Evolutionary conservation across 2,888 invertebrate species (phyloP).

Genomic region (Hirtodrosophila trivittata): DNA sequence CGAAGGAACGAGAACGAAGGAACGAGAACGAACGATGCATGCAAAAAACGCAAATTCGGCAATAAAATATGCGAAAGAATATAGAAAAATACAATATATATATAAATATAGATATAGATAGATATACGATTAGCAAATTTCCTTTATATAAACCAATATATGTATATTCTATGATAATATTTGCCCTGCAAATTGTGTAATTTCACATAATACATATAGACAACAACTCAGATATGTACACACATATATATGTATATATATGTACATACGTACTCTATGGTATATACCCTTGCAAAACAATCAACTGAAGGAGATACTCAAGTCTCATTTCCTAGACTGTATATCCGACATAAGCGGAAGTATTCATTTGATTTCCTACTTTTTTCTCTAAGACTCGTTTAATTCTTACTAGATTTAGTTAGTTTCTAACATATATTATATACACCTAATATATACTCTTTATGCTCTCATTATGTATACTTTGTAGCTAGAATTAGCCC

Average conservation of each 20-base stretch:
- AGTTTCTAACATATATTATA: too few relatives aligned
- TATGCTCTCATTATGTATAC: too few relatives aligned
- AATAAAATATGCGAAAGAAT: constrained; percentile 61
- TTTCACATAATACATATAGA: neutral
- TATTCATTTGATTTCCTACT: too few relatives aligned
- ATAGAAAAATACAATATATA: constrained; percentile 63
- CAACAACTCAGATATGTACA: neutral
- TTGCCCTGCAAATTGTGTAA: constrained; percentile 17
- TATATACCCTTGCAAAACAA: too few relatives aligned
- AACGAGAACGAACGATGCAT: constrained; percentile 73
- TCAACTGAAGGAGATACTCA: too few relatives aligned
- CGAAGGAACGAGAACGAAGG: constrained; percentile 68
- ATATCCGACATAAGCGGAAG: too few relatives aligned
- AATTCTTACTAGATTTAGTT: too few relatives aligned
- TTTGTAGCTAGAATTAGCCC: too few relatives aligned
- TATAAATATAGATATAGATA: constrained; percentile 36
- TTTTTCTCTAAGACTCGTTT: too few relatives aligned
- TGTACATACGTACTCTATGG: neutral
- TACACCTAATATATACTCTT: too few relatives aligned
- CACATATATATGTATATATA: neutral
- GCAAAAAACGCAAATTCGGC: constrained; percentile 69
- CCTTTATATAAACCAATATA: constrained; percentile 15
- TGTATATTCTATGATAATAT: neutral
- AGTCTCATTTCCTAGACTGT: too few relatives aligned
- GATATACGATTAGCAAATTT: constrained; percentile 41